These are phyloP conservation scores for Ladona fulva DNA, from an alignment of 1,140 invertebrate species.

Conservation along the genomic window DNA sequence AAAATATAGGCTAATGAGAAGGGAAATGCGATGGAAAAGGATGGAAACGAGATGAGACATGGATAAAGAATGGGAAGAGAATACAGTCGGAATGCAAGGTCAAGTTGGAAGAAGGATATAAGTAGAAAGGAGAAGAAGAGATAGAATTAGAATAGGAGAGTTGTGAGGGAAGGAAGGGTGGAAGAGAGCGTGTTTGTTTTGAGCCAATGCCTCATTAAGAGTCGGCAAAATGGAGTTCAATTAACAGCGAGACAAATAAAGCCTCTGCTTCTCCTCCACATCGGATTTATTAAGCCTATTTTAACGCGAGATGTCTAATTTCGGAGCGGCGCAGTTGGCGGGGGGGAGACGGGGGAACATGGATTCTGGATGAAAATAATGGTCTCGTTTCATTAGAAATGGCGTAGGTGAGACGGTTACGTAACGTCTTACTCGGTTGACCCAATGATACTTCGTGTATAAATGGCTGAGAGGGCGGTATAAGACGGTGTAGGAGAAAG, in stretches of 20 bases:
- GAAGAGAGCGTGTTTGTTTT: not conserved
- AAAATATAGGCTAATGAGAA: not conserved
- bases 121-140: not conserved
- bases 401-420: too few species aligned
- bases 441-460: too few species aligned
- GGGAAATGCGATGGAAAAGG: not conserved
- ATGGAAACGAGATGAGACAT: not conserved
- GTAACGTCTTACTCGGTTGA: too few species aligned
- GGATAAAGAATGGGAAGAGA: not conserved
- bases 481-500: too few species aligned
- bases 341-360: not conserved
- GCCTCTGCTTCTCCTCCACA: not conserved
- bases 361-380: not conserved
- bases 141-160: not conserved
- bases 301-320: conserved; percentile 1
- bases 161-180: not conserved
- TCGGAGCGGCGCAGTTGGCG: too few species aligned
- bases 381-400: not conserved
- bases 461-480: too few species aligned
- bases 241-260: conserved; percentile 10
- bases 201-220: conserved; percentile 4
- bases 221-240: not conserved
- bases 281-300: conserved; percentile 4
- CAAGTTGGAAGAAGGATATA: not conserved
- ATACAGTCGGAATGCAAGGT: too few species aligned